Base-by-base conservation (phyloP, 2,888 invertebrate species). In the Troides aeacus region DNA sequence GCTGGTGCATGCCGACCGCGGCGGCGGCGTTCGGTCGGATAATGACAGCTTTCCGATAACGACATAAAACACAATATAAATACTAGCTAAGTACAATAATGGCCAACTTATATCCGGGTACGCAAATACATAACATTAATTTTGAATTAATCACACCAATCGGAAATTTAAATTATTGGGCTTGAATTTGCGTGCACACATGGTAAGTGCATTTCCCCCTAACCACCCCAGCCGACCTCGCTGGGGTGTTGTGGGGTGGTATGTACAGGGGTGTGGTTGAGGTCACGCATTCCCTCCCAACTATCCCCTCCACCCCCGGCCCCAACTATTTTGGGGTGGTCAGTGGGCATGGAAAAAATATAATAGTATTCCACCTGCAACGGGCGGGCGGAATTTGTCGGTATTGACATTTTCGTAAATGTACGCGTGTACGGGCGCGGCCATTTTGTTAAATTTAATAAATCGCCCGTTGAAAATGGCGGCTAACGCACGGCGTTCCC, bases 161-260 rank as follows among this genome's bases (percentile, higher is more conserved):
- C 86, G 84, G 84, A 89, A 92, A 92, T 91, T 92, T 92, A 90
- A 91, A 92, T 91, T 90, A 92, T 92, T 87, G 89, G 84, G 84
- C 86, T 82, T 82, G 87, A 90, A 88, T 88, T 89, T 89, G 90
- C 89, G 91, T 89, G 89, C 90, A 91, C 87, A 90, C 89, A 89
- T 82, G 89, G 81, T 81, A 77, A 84, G 83, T 88, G 88, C 88
- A 84, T 71, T 75, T 78, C 77, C 80, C 81, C 75, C 73, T 72
- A 24, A 15, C 71, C 76, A 73, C 74, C 73, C 73, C 66, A 18
- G 62, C 68, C 74, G 68, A 59, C 72, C 69, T 62, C 68, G 63
- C 65, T 30, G 69, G 71, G 70, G 72, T 70, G 73, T 70, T 74
- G 74, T 75, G 74, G 74, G 76, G 77, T 74, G 72, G 73, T 72